Base-by-base conservation (phyloP, 2,113 vertebrate genomes). In the Mionectes macconnelli region DNA sequence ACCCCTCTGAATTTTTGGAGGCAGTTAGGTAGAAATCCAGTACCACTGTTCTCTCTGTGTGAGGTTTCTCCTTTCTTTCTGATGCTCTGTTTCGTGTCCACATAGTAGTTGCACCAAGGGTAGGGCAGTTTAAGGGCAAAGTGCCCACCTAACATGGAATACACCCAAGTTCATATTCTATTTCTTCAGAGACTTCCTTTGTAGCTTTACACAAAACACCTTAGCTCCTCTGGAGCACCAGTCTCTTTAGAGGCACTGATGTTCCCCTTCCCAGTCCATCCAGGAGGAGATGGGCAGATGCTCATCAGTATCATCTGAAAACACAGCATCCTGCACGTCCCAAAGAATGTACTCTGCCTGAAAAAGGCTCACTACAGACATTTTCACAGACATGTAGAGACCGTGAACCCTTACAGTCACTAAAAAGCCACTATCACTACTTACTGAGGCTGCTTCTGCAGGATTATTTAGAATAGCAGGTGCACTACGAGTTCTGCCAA, bases 141-240 rank as follows among this genome's bases (percentile, higher is more conserved):
- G 6, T 4, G 6, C 4, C 33, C 44, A 52, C 24, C 39, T 25
- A 52, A 25, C 56, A 66, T 30, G n/a, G 59, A 69, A 27, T 6
- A 28, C 4, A 59, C 4, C 1, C 33, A 39, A 77, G 15, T 9
- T 56, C 27, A n/a, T 31, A 19, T 22, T 52, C 22, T 57, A 0
- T 10, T 45, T 70, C 76, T 69, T 17, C 27, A 57, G 49, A 77
- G 17, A 23, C 14, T 70, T 92, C 23, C 31, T 45, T 6, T 6
- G 9, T 42, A 63, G 27, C 11, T 86, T 78, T 31, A 39, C 33
- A 53, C 12, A 53, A 66, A 68, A n/a, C 17, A n/a, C 10, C 12
- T 67, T 3, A 74, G 52, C 23, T 68, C 22, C 18, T 39, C 68
- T 69, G 27, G 42, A 92, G 37, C 33, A 56, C 20, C 35, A 31